Evolutionary conservation across 2,113 vertebrate genomes (phyloP).

Genomic region (Erpornis zantholeuca): DNA sequence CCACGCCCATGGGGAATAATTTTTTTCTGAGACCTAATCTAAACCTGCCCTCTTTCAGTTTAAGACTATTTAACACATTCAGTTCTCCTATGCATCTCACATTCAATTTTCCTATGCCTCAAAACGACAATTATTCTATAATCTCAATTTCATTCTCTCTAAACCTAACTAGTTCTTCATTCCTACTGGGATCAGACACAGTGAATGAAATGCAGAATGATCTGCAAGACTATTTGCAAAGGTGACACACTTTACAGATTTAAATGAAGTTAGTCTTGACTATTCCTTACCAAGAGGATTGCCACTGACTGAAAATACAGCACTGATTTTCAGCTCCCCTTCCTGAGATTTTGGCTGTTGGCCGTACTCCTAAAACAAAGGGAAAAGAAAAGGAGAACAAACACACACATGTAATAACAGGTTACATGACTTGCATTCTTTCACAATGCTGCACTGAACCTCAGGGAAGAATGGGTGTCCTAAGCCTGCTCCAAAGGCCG

Average conservation of each 20-base stretch:
- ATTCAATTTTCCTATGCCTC: neutral
- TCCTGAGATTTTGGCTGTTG: slow-evolving; percentile 86
- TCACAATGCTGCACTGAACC: neutral
- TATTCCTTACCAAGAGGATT: slow-evolving; percentile 84
- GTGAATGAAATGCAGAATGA: neutral
- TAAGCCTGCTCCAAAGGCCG: neutral
- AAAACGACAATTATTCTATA: neutral
- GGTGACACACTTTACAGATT: neutral
- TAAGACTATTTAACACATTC: neutral
- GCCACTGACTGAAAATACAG: slow-evolving; percentile 90
- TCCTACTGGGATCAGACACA: neutral
- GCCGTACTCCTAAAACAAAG: slow-evolving; percentile 81
- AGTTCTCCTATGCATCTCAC: neutral
- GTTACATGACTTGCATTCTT: neutral
- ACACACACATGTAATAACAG: slow-evolving; percentile 50
- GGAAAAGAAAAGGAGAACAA: slow-evolving; percentile 61
- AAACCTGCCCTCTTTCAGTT: neutral
- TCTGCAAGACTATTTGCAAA: neutral
- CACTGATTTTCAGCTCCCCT: slow-evolving; percentile 91
- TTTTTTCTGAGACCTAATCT: neutral
- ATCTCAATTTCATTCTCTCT: neutral
- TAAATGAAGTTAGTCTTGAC: neutral
- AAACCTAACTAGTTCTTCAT: neutral
- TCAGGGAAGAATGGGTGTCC: neutral
- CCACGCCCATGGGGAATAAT: neutral